phyloP scores from a whole-genome alignment of 2,113 vertebrate species.

The Osmerus eperlanus region DNA sequence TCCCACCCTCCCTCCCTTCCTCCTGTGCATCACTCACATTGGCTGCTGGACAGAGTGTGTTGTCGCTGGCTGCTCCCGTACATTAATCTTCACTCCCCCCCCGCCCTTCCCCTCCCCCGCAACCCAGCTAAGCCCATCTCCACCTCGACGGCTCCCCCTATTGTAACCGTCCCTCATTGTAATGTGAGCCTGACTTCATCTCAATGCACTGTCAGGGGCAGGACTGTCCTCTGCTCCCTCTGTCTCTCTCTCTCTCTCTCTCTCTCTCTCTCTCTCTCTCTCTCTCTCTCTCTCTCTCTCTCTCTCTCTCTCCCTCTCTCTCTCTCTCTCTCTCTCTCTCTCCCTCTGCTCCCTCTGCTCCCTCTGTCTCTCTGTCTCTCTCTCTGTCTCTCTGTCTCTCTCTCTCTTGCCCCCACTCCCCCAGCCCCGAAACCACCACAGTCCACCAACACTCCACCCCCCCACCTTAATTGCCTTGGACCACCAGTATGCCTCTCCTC shows the following conservation, averaged over 20 bases:
- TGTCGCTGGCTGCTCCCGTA: constrained; percentile 69
- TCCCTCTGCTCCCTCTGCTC: too few species aligned
- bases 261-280: constrained; percentile 84
- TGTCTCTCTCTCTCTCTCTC: constrained; percentile 29
- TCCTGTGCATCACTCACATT: constrained; percentile 38
- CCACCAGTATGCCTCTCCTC: constrained; percentile 85
- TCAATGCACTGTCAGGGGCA: constrained; percentile 81
- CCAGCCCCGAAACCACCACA: constrained; percentile 59
- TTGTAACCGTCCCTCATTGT: constrained; percentile 92
- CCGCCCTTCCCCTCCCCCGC: constrained; percentile 66
- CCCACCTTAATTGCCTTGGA: constrained; percentile 92
- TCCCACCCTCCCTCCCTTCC: constrained; percentile 42
- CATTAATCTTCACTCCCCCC: constrained; percentile 80
- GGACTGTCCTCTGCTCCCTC: constrained; percentile 80
- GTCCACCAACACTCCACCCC: constrained; percentile 27
- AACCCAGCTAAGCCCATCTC: constrained; percentile 50
- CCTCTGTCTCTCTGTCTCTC: constrained; percentile 83
- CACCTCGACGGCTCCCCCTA: constrained; percentile 79
- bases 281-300: constrained; percentile 45
- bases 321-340: constrained; percentile 63
- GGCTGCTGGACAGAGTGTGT: constrained; percentile 67
- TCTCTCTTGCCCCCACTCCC: constrained; percentile 46
- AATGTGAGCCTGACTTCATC: constrained; percentile 87
- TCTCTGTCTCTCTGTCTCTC: constrained; percentile 45
- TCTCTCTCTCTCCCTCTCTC: constrained; percentile 42